A percentile compares a stretch with the other conserved stretches of the same genome.
These are phyloP conservation scores for Agrotis segetum DNA, from an alignment of 2,888 invertebrate species.

Conservation along the genomic window DNA sequence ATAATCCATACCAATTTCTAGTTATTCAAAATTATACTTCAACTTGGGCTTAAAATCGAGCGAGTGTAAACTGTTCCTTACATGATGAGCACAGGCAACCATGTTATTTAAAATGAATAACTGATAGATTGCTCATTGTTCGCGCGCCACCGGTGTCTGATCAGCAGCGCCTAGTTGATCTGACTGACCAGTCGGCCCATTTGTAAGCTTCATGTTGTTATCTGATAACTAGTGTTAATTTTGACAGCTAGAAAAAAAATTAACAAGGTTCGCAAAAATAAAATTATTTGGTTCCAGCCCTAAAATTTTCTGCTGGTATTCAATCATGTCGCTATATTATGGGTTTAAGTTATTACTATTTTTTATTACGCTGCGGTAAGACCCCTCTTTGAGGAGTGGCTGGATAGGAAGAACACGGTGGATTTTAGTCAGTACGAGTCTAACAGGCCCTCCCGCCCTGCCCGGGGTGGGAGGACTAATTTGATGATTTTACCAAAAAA, in stretches of 20 bases:
- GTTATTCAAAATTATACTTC: too few relatives aligned
- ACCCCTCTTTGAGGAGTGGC: too few relatives aligned
- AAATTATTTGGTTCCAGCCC: background rate
- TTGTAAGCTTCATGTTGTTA: conserved; percentile 40
- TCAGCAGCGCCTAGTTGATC: conserved; percentile 25
- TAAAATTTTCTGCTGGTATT: conserved; percentile 21
- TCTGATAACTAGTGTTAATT: conserved; percentile 32
- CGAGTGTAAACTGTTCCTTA: conserved; percentile 35
- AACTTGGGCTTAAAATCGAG: background rate
- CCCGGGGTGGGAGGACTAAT: too few relatives aligned
- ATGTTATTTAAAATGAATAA: conserved; percentile 39
- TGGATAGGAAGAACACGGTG: too few relatives aligned
- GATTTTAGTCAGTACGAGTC: too few relatives aligned
- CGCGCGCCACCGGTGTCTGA: conserved; percentile 10
- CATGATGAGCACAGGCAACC: background rate
- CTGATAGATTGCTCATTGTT: conserved; percentile 50
- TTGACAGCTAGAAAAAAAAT: background rate
- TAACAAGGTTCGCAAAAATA: conserved; percentile 19
- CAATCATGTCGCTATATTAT: background rate
- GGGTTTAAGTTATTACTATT: background rate
- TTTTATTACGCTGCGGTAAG: too few relatives aligned
- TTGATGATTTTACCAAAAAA: too few relatives aligned
- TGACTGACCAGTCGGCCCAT: conserved; percentile 26
- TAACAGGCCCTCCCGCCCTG: too few relatives aligned
- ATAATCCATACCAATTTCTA: too few relatives aligned